Conservation (phyloP, 2,113 vertebrate genomes). For the Hepsetus odoe region DNA sequence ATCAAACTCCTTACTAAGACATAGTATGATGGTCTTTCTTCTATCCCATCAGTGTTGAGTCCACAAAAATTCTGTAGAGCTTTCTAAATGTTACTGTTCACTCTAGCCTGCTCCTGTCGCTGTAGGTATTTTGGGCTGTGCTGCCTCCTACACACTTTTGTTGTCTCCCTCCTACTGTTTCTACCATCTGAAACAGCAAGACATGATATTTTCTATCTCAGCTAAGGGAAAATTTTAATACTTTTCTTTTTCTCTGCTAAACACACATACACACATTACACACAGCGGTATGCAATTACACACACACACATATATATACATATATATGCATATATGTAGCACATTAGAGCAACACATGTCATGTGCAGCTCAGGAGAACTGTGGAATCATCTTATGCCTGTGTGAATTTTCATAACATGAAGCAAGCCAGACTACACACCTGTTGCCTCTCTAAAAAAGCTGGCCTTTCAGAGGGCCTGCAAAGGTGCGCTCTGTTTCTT, state of each 20-base stretch:
- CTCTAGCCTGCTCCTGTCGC: background rate
- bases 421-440: background rate
- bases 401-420: constrained; percentile 16
- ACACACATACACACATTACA: constrained; percentile 1
- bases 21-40: background rate
- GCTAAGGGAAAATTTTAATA: constrained; percentile 45
- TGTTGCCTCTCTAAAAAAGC: background rate
- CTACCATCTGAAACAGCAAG: constrained; percentile 22
- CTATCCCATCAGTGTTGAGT: no score
- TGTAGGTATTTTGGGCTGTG: constrained; percentile 35
- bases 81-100: background rate
- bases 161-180: constrained; percentile 6
- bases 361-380: background rate
- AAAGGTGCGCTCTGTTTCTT: background rate
- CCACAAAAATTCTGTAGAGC: background rate
- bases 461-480: background rate
- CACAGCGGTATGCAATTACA: no score
- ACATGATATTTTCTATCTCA: background rate
- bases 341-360: no score
- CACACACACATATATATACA: constrained; percentile 17
- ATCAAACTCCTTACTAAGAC: no score
- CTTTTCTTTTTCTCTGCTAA: constrained; percentile 7
- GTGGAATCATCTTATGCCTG: constrained; percentile 24
- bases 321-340: background rate
- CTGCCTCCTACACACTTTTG: constrained; percentile 38